Conservation (phyloP, 2,113 vertebrate species). For the Elgaria multicarinata region DNA sequence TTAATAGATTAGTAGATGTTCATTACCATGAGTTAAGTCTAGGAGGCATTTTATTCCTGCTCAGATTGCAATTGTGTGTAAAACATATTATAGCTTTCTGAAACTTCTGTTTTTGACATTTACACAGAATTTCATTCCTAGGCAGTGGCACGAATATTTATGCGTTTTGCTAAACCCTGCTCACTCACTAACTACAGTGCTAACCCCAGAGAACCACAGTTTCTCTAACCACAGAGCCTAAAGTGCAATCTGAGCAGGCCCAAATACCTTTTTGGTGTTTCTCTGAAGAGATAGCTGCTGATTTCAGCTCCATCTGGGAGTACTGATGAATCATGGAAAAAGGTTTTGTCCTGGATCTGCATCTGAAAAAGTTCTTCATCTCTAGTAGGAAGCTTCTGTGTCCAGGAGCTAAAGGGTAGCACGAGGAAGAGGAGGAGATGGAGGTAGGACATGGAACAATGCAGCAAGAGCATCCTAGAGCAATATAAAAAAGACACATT, state of each 20-base stretch:
- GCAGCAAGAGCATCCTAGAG: constrained; percentile 85
- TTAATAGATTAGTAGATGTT: neutral
- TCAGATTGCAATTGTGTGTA: neutral
- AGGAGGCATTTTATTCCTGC: neutral
- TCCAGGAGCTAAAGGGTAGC: constrained; percentile 72
- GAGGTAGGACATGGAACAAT: constrained; percentile 61
- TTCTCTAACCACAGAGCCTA: too few species aligned
- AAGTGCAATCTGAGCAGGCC: too few species aligned
- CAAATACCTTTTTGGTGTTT: constrained; percentile 92
- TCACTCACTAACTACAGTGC: too few species aligned
- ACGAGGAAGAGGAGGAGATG: constrained; percentile 82
- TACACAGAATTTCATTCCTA: neutral
- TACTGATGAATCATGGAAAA: constrained; percentile 93
- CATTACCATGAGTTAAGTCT: neutral
- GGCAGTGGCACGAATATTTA: neutral
- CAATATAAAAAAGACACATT: constrained; percentile 40
- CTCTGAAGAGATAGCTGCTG: constrained; percentile 94
- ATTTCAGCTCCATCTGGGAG: constrained; percentile 97
- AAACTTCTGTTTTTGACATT: constrained; percentile 10
- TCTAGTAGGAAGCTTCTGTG: constrained; percentile 95
- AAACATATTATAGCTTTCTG: neutral
- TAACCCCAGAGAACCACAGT: too few species aligned
- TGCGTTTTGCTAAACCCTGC: too few species aligned
- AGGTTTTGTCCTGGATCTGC: constrained; percentile 93
- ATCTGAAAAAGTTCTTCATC: constrained; percentile 98